phyloP scores from a whole-genome alignment of 2,888 invertebrate genomes.

The Tenthredo scrophulariae region DNA sequence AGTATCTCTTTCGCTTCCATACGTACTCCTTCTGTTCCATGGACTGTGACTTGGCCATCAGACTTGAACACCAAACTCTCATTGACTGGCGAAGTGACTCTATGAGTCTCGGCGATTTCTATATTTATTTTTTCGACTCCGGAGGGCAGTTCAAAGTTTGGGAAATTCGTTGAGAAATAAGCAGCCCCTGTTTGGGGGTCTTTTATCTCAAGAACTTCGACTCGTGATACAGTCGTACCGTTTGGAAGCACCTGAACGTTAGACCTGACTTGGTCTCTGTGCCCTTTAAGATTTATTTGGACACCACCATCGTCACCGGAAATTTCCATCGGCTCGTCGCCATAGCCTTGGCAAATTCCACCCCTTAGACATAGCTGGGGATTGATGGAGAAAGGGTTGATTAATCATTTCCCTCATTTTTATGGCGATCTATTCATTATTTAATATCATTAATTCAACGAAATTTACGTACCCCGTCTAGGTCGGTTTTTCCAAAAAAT shows the following conservation, averaged over 20 bases:
- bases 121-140: slow-evolving; percentile 84
- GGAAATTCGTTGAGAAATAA: slow-evolving; percentile 88
- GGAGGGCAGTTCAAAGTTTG: slow-evolving; percentile 86
- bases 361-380: slow-evolving; percentile 74
- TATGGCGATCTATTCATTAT: not conserved
- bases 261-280: slow-evolving; percentile 64
- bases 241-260: slow-evolving; percentile 81
- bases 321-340: slow-evolving; percentile 77
- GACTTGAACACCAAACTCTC: slow-evolving; percentile 85
- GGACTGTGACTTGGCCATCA: slow-evolving; percentile 84
- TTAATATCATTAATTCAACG: slow-evolving; percentile 85
- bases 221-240: slow-evolving; percentile 85
- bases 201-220: slow-evolving; percentile 85
- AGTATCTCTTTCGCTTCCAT: slow-evolving; percentile 87
- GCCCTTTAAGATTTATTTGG: slow-evolving; percentile 71
- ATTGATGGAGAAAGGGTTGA: not conserved
- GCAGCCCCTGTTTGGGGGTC: slow-evolving; percentile 83
- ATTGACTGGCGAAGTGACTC: slow-evolving; percentile 87
- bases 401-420: not conserved
- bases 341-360: slow-evolving; percentile 76
- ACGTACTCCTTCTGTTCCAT: slow-evolving; percentile 89
- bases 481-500: slow-evolving; percentile 88
- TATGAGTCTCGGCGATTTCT: slow-evolving; percentile 85
- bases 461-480: slow-evolving; percentile 83
- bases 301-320: slow-evolving; percentile 75